Evolutionary conservation across 2,113 vertebrate species (phyloP).

Genomic region (Lucifuga dentata): DNA sequence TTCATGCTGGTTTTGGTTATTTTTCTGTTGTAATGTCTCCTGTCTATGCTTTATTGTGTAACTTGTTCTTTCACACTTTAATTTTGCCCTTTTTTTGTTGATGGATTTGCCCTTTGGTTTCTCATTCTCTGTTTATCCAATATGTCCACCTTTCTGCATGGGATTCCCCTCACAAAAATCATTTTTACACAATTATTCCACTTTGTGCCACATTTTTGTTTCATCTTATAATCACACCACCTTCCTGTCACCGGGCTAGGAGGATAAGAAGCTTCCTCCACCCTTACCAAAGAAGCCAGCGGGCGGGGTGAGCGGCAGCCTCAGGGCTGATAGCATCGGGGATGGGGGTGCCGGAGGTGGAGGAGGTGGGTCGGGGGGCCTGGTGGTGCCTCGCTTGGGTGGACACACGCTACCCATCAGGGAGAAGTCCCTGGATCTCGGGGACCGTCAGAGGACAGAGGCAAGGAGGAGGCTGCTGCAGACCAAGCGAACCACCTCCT

Average conservation of each 20-base stretch:
- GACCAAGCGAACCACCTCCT: slow-evolving; percentile 94
- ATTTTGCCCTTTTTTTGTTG: slow-evolving; percentile 3
- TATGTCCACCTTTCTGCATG: slow-evolving; percentile 33
- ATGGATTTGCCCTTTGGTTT: slow-evolving; percentile 22
- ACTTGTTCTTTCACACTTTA: background rate
- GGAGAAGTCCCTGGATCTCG: slow-evolving; percentile 85
- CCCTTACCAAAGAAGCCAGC: slow-evolving; percentile 87
- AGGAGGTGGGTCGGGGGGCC: slow-evolving; percentile 63
- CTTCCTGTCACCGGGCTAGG: slow-evolving; percentile 61
- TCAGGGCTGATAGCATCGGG: slow-evolving; percentile 75
- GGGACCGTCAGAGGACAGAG: slow-evolving; percentile 95
- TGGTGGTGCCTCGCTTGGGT: slow-evolving; percentile 77
- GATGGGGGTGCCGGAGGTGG: slow-evolving; percentile 61
- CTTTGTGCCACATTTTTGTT: slow-evolving; percentile 17
- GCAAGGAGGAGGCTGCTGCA: slow-evolving; percentile 94
- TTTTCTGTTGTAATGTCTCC: slow-evolving; percentile 17
- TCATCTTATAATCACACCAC: slow-evolving; percentile 34
- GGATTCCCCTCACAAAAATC: slow-evolving; percentile 24
- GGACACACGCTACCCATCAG: slow-evolving; percentile 78
- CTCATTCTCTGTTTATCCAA: slow-evolving; percentile 22
- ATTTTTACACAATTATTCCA: slow-evolving; percentile 25
- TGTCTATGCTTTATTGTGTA: slow-evolving; percentile 1
- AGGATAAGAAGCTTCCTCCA: slow-evolving; percentile 86
- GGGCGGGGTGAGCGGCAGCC: slow-evolving; percentile 81
- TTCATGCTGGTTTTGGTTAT: background rate